A percentile compares a stretch with the other conserved stretches of the same genome.
Evolutionary conservation across 2,888 invertebrate genomes (phyloP).

Genomic region (Diogma glabrata): DNA sequence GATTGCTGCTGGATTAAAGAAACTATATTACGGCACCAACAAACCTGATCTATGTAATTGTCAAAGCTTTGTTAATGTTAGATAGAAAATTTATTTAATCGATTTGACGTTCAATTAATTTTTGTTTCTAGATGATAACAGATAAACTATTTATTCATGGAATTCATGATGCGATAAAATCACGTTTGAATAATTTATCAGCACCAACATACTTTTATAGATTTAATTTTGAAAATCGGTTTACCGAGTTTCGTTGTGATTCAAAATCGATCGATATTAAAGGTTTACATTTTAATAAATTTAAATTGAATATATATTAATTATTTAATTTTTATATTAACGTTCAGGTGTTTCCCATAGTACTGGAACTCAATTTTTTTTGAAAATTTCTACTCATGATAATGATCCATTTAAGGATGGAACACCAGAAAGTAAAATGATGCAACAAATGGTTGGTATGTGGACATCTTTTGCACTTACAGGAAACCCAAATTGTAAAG

Average conservation of each 20-base stretch:
- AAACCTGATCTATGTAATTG: conserved; percentile 27
- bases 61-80: conserved; percentile 21
- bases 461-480: conserved; percentile 31
- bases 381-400: no score
- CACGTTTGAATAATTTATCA: conserved; percentile 11
- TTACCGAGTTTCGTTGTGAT: no score
- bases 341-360: no score
- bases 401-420: no score
- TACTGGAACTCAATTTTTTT: no score
- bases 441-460: conserved; percentile 27
- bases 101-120: no score
- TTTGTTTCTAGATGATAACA: no score
- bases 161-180: conserved; percentile 28
- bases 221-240: conserved; percentile 36
- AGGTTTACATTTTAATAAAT: no score
- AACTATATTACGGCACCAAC: conserved; percentile 37
- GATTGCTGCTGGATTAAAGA: conserved; percentile 33
- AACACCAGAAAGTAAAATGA: conserved; percentile 24
- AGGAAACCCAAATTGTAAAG: conserved; percentile 26
- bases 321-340: no score
- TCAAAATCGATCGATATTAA: no score
- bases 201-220: conserved; percentile 33
- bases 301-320: no score
- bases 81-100: no score
- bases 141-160: conserved; percentile 36